These are phyloP conservation scores for Peromyscus maniculatus DNA, from an alignment of 2,113 vertebrate species.

Conservation along the genomic window DNA sequence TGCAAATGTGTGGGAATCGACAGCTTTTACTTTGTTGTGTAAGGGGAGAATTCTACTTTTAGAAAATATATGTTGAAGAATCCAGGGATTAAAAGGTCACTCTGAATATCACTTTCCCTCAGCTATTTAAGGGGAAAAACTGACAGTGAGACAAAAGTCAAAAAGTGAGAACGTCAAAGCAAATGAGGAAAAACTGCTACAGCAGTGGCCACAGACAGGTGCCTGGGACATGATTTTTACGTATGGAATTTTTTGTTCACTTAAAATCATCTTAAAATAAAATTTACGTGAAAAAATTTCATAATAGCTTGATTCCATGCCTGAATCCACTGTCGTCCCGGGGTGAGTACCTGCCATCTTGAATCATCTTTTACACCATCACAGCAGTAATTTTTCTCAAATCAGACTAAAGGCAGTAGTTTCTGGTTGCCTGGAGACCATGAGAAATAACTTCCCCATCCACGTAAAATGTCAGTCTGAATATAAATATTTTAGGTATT, in stretches of 20 bases:
- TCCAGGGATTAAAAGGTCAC: background rate
- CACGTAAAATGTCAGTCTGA: background rate
- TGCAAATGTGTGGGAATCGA: background rate
- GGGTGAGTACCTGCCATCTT: background rate
- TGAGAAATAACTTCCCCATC: background rate
- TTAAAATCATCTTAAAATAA: constrained; percentile 3
- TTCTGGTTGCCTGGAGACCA: background rate
- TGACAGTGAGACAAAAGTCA: background rate
- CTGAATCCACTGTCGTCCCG: background rate
- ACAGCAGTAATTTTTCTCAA: background rate
- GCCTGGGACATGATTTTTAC: background rate
- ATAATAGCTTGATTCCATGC: background rate
- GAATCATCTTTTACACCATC: background rate
- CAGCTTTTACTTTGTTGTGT: background rate
- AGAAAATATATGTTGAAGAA: background rate
- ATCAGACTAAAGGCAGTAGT: background rate
- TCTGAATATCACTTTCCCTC: background rate
- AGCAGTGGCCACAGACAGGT: background rate
- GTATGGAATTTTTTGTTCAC: background rate
- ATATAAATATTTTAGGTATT: background rate
- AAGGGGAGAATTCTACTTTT: background rate
- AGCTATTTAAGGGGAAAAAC: background rate
- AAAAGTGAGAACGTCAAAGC: background rate
- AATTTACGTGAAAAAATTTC: background rate
- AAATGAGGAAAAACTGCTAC: background rate